Evolutionary conservation across 2,113 vertebrate species (phyloP).

Genomic region (Passer domesticus): DNA sequence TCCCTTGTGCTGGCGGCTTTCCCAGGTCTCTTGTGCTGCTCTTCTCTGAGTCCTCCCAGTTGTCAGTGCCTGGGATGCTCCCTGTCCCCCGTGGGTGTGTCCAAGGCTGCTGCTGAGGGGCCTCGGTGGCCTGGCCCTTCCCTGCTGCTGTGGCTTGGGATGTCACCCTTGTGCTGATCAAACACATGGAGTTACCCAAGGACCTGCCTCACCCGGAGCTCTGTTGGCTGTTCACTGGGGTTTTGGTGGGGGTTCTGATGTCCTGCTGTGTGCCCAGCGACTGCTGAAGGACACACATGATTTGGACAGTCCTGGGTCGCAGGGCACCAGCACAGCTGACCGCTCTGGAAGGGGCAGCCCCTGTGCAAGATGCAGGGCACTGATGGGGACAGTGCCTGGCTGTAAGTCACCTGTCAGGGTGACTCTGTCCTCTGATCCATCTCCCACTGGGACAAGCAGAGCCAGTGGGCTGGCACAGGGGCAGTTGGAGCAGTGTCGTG

Average conservation of each 20-base stretch:
- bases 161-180: background rate
- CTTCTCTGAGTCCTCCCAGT: background rate
- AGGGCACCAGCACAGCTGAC: rapidly evolving
- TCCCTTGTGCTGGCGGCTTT: slow-evolving; percentile 8
- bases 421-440: rapidly evolving
- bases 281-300: background rate
- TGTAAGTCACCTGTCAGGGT: background rate
- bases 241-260: background rate
- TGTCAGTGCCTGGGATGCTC: background rate
- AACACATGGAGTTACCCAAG: rapidly evolving
- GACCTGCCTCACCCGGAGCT: background rate
- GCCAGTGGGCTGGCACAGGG: background rate
- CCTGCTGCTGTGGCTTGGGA: background rate
- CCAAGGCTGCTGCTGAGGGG: background rate
- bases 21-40: slow-evolving; percentile 15
- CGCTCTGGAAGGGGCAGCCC: background rate
- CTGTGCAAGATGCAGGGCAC: rapidly evolving
- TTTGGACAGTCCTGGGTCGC: background rate
- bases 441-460: background rate
- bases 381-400: background rate
- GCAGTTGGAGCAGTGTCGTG: rapidly evolving
- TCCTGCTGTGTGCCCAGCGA: background rate
- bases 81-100: rapidly evolving
- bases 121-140: background rate
- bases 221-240: rapidly evolving